Conservation (phyloP, 2,888 invertebrate genomes). For the Augiades crinisus region DNA sequence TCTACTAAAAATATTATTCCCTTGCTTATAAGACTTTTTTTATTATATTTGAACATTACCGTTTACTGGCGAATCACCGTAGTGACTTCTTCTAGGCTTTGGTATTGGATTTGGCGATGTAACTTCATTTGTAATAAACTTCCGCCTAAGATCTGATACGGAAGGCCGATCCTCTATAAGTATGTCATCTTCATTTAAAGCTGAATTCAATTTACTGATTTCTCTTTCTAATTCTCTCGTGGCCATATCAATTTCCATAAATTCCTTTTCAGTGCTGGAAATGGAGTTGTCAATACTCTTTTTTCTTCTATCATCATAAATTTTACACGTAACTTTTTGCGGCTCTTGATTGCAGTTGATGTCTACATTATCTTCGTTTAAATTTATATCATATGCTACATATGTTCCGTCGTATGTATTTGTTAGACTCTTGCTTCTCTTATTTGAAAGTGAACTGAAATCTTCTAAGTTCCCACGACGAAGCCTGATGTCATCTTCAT, state of each 20-base stretch:
- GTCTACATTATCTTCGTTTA: constrained; percentile 58
- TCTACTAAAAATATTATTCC: not conserved
- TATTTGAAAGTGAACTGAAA: constrained; percentile 59
- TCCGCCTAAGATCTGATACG: constrained; percentile 74
- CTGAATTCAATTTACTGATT: constrained; percentile 71
- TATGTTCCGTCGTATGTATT: constrained; percentile 56
- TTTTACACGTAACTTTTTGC: constrained; percentile 67
- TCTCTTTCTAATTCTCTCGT: constrained; percentile 70
- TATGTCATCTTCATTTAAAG: constrained; percentile 66
- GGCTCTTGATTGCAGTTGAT: constrained; percentile 64
- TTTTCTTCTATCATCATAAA: constrained; percentile 58
- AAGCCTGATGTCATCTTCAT: constrained; percentile 68
- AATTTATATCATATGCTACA: constrained; percentile 64
- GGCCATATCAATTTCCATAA: constrained; percentile 71
- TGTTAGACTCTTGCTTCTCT: constrained; percentile 70
- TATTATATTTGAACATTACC: constrained; percentile 30
- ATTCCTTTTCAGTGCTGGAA: constrained; percentile 73
- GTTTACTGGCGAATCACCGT: constrained; percentile 55
- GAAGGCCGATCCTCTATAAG: constrained; percentile 53
- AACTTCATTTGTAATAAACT: constrained; percentile 74
- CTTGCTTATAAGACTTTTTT: not conserved
- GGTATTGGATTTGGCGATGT: constrained; percentile 81
- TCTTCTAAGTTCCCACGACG: constrained; percentile 71
- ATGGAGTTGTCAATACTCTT: constrained; percentile 65
- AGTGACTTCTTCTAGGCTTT: constrained; percentile 79